Conservation (phyloP, 2,113 vertebrate genomes). For the Alaudala cheleensis region DNA sequence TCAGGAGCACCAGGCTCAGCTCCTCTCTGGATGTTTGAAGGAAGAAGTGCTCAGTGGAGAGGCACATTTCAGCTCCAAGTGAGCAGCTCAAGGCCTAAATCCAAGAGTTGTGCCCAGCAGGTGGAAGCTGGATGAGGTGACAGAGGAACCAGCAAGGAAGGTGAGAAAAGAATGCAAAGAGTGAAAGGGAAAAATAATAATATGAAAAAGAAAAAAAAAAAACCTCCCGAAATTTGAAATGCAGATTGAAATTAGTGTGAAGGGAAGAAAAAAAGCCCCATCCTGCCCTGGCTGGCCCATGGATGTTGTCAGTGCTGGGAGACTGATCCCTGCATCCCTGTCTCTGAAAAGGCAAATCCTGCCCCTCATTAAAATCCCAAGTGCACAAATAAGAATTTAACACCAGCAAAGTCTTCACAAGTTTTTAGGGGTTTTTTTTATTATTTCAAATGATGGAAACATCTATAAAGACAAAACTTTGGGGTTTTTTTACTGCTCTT, state of each 20-base stretch:
- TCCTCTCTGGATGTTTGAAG: background rate
- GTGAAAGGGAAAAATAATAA: background rate
- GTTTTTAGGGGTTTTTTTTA: background rate
- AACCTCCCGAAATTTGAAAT: background rate
- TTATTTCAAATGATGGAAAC: background rate
- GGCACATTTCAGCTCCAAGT: background rate
- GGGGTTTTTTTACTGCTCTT: background rate
- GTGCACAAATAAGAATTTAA: background rate
- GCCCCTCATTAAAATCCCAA: background rate
- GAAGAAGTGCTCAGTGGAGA: background rate
- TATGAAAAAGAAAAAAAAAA: too few species aligned
- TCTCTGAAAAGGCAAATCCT: background rate
- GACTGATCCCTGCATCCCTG: background rate
- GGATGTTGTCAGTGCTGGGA: background rate
- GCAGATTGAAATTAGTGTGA: background rate
- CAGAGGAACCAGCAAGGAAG: background rate
- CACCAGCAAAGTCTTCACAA: background rate
- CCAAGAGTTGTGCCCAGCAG: background rate
- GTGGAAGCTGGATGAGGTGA: background rate
- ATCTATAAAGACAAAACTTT: background rate
- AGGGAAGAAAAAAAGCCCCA: background rate
- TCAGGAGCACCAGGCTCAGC: background rate
- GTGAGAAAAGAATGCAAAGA: background rate
- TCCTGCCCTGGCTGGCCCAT: background rate
- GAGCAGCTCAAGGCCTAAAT: background rate